Conservation (phyloP, 2,113 vertebrate species). For the Hemiprocne comata region DNA sequence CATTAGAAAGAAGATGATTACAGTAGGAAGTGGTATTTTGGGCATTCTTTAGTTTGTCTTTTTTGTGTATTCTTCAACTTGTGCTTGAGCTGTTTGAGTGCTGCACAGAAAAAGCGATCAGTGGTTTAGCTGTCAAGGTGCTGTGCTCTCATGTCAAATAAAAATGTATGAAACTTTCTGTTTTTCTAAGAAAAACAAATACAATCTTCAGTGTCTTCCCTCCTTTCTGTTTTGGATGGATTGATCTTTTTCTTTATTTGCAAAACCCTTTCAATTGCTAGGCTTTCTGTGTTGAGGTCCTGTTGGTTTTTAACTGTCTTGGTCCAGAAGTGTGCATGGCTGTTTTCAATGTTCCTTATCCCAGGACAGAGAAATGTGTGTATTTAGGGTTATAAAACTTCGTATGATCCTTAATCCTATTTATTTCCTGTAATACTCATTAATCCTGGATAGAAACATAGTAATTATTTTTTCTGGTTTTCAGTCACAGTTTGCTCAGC, state of each 20-base stretch:
- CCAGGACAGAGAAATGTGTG: background rate
- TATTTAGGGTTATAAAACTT: background rate
- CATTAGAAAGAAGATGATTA: background rate
- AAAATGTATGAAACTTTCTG: background rate
- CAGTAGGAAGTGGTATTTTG: background rate
- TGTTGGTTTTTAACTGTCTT: background rate
- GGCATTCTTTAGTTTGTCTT: background rate
- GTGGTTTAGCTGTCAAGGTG: background rate
- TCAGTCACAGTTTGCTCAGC: background rate
- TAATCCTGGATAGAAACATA: background rate
- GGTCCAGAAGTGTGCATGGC: background rate
- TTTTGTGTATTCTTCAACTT: background rate
- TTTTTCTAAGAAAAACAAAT: background rate
- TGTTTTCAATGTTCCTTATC: background rate
- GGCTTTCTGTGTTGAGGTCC: background rate
- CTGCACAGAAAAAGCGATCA: background rate
- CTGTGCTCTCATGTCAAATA: background rate
- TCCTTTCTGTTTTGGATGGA: background rate
- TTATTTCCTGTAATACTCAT: background rate
- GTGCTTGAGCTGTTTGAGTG: background rate
- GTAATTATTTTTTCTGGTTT: background rate
- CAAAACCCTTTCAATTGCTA: background rate
- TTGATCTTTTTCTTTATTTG: background rate
- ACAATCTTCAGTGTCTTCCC: rapidly evolving
- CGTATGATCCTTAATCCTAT: background rate